These are phyloP conservation scores for Enteromius thamalakanensis DNA, from an alignment of 2,797 vertebrate genomes.

Conservation along the genomic window DNA sequence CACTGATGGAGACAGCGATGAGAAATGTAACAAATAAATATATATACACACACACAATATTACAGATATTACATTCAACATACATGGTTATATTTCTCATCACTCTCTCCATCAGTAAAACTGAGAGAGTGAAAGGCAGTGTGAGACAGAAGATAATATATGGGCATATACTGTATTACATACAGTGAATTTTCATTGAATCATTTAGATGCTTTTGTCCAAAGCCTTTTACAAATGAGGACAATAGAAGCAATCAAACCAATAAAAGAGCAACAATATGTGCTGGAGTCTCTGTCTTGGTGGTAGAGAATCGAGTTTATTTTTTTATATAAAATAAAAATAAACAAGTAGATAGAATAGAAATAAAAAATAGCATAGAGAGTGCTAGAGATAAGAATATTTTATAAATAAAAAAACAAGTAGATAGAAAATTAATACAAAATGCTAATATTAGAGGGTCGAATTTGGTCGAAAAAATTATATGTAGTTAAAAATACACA, in stretches of 20 bases:
- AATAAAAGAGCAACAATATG: neutral
- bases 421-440: no score
- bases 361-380: no score
- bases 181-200: neutral
- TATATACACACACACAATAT: neutral
- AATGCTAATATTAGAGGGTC: no score
- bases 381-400: no score
- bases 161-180: neutral
- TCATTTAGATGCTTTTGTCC: neutral
- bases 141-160: constrained; percentile 35
- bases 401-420: no score
- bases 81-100: neutral
- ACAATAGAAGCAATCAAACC: neutral
- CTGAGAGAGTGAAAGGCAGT: constrained; percentile 62
- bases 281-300: neutral
- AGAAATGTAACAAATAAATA: neutral
- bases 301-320: no score
- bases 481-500: no score
- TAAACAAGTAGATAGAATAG: no score
- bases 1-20: constrained; percentile 56
- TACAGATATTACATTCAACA: neutral
- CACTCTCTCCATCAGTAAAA: constrained; percentile 57
- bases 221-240: neutral
- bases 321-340: no score
- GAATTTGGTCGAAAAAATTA: no score